Conservation (phyloP, 23 tunicate genomes). For the Halocynthia roretzi region DNA sequence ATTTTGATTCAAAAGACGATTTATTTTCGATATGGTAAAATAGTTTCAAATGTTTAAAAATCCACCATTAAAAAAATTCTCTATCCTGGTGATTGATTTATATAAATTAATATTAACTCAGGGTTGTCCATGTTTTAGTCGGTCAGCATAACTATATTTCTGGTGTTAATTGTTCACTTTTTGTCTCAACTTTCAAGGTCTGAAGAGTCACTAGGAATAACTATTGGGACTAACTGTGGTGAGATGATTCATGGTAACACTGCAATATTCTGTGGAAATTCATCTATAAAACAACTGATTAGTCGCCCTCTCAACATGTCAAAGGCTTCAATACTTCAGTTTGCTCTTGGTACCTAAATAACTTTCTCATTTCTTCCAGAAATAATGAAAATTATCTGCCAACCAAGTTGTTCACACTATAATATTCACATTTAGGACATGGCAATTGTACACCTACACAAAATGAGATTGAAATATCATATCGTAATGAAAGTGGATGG, state of each 20-base stretch:
- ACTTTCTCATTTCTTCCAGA: background rate
- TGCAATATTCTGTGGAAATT: constrained; percentile 46
- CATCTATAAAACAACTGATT: constrained; percentile 22
- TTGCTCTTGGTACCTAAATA: constrained; percentile 32
- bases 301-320: constrained; percentile 38
- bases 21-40: constrained; percentile 33
- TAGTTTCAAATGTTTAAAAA: background rate
- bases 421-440: background rate
- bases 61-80: no score
- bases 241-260: constrained; percentile 43
- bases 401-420: background rate
- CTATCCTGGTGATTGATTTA: no score
- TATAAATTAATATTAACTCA: no score
- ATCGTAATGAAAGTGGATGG: background rate
- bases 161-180: background rate
- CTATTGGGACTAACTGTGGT: constrained; percentile 10
- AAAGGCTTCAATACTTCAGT: constrained; percentile 36
- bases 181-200: constrained; percentile 24
- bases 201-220: constrained; percentile 21
- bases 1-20: constrained; percentile 46
- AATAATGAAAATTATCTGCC: background rate
- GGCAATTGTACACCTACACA: constrained; percentile 5
- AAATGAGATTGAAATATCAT: background rate
- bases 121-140: no score
- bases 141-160: no score